Evolutionary conservation across 2,797 vertebrate genomes (phyloP), one percentile per base, ranked within the genome.

Genomic region (Parambassis ranga): DNA sequence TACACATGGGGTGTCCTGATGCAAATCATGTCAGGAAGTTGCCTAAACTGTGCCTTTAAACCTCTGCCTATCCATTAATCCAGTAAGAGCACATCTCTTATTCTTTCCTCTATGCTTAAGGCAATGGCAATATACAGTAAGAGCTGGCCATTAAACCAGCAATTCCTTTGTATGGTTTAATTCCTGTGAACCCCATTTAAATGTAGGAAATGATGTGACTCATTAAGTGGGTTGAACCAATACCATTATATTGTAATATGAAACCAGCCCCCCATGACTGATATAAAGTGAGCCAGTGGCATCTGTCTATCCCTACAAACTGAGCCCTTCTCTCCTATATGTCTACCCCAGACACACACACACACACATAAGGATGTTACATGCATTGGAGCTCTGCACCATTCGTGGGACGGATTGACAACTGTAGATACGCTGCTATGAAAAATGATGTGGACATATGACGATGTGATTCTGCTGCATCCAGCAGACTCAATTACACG

Each of bases 361-460:
- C 15, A 47, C 43, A 44, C 55, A 57, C 37, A 58, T 61, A 10
- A 49, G 62, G 65, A 59, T 43, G 51, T 38, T 22, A 37, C 41
- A 8, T 2, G 26, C 48, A 18, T 41, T n/a, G 43, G 19, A 44
- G 48, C 65, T 74, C 71, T 50, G 36, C 37, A 46, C 6, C 36
- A 59, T 42, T 30, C 19, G 46, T 63, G 56, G 44, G 50, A 60
- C 27, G 65, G 82, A 76, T 39, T 84, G 82, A 76, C 79, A 70
- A 63, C 66, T 65, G 31, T 38, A 51, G 70, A 74, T 69, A 5
- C 0, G 14, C 5, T 7, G 27, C 48, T 69, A 62, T 47, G 27
- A 60, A 47, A 60, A 48, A 47, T n/a, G 19, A 73, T 33, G 56
- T 2, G 16, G 18, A 51, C 52, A 61, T 53, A 51, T 43, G 38